These are phyloP conservation scores for Merodon equestris DNA, from an alignment of 2,888 invertebrate genomes.

Conservation along the genomic window DNA sequence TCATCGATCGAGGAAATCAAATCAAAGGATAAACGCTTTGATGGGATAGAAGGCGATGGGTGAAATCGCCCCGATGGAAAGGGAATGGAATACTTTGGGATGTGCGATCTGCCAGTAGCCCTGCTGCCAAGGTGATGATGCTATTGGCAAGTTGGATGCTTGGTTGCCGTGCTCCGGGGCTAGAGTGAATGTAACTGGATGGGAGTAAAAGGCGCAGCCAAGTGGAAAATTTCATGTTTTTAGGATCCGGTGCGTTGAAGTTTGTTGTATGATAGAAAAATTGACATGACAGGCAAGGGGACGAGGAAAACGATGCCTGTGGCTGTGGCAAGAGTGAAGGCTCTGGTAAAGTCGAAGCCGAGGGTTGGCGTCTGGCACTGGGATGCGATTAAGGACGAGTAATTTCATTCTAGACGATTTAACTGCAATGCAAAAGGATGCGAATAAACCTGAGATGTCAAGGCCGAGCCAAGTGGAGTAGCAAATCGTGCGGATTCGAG, in stretches of 20 bases:
- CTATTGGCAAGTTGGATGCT: not conserved
- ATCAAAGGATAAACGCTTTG: slow-evolving; percentile 61
- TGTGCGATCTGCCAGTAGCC: slow-evolving; percentile 9
- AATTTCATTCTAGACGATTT: slow-evolving; percentile 55
- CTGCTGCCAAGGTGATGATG: no score
- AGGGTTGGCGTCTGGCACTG: no score
- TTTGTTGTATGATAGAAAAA: slow-evolving; percentile 12
- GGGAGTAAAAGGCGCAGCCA: slow-evolving; percentile 35
- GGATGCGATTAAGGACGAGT: slow-evolving; percentile 47
- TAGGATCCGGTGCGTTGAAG: slow-evolving; percentile 42
- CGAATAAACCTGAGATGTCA: slow-evolving; percentile 37
- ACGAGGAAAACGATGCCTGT: no score
- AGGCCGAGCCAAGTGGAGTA: not conserved
- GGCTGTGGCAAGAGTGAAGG: not conserved
- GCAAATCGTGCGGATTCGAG: slow-evolving; percentile 21
- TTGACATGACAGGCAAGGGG: slow-evolving; percentile 19
- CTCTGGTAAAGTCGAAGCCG: no score
- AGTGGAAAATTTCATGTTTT: slow-evolving; percentile 57
- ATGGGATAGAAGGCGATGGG: slow-evolving; percentile 13
- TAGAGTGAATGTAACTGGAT: not conserved
- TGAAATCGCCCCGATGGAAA: no score
- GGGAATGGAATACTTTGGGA: no score
- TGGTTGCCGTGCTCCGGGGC: not conserved
- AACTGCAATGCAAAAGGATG: slow-evolving; percentile 49
- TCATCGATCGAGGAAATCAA: slow-evolving; percentile 44